Conservation (phyloP, 2,113 vertebrate genomes). For the Passer domesticus region DNA sequence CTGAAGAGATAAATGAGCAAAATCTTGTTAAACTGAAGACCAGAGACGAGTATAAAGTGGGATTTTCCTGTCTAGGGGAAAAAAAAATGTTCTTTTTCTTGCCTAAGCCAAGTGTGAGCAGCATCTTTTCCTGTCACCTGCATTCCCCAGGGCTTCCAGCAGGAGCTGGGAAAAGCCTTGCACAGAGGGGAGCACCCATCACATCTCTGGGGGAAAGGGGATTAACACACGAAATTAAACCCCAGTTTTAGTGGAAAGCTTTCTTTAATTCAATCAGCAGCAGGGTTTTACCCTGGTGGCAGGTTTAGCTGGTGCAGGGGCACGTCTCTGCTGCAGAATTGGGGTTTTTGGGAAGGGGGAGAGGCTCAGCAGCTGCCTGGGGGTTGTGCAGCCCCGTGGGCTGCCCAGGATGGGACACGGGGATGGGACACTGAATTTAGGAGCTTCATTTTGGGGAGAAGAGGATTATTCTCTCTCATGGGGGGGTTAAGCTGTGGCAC, state of each 20-base stretch:
- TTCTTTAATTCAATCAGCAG: constrained; percentile 3
- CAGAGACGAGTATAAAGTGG: neutral
- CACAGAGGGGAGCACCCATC: neutral
- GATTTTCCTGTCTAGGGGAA: neutral
- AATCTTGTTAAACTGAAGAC: neutral
- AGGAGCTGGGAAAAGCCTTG: neutral
- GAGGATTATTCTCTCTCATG: accelerated
- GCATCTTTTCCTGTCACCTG: neutral
- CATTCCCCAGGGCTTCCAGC: neutral
- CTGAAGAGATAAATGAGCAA: neutral
- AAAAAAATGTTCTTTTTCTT: neutral
- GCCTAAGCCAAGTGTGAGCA: neutral
- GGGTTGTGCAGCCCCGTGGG: neutral
- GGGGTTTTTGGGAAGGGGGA: neutral
- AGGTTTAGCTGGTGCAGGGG: accelerated
- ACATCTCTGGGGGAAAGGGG: neutral
- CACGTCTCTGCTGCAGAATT: neutral
- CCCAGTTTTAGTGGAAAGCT: neutral
- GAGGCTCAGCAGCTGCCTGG: accelerated
- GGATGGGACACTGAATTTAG: accelerated
- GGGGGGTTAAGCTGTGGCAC: neutral
- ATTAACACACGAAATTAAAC: neutral
- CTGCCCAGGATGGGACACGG: accelerated
- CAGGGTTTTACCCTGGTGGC: neutral
- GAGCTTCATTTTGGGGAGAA: accelerated